Evolutionary conservation across 1,140 invertebrate species (phyloP).

Genomic region (Coenobita brevimanus): DNA sequence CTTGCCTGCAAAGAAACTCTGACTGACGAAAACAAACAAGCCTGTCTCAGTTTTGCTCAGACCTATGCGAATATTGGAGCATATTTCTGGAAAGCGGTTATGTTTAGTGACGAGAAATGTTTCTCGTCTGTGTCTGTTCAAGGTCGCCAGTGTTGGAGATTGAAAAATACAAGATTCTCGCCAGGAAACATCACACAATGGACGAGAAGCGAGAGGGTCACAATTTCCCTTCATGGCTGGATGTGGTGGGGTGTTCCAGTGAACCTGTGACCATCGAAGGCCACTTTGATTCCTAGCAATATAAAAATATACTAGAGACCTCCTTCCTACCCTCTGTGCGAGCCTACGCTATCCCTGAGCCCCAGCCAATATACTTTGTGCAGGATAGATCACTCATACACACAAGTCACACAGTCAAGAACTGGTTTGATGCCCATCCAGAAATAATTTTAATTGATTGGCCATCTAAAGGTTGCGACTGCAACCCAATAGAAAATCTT

Average conservation of each 20-base stretch:
- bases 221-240: background rate
- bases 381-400: background rate
- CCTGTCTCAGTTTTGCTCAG: background rate
- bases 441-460: background rate
- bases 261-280: conserved; percentile 1
- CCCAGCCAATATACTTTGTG: background rate
- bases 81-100: background rate
- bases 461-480: background rate
- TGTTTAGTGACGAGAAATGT: background rate
- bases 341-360: conserved; percentile 7
- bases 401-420: background rate
- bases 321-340: background rate
- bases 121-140: background rate
- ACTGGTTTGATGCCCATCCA: background rate
- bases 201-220: background rate
- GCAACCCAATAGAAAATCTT: background rate
- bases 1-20: background rate
- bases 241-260: background rate
- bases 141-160: conserved; percentile 1
- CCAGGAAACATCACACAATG: background rate
- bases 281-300: background rate
- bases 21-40: background rate
- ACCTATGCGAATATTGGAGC: background rate
- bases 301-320: conserved; percentile 11
- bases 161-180: background rate